Evolutionary conservation across 2,113 vertebrate genomes (phyloP).

Genomic region (Cheirogaleus medius): DNA sequence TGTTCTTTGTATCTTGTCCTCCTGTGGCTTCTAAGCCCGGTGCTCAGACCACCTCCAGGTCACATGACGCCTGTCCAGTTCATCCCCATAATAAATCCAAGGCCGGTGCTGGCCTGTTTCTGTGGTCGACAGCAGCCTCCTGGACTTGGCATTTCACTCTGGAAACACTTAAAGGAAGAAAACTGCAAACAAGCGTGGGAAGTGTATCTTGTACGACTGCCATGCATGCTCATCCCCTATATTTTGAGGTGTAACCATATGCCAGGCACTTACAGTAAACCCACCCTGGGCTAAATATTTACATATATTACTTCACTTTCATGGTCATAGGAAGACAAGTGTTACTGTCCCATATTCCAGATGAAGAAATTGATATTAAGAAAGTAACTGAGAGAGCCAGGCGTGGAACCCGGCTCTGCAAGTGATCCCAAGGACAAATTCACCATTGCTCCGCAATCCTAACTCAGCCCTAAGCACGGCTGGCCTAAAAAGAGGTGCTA

Average conservation of each 20-base stretch:
- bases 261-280: not conserved
- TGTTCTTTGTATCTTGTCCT: not conserved
- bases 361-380: not conserved
- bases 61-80: accelerated
- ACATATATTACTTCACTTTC: not conserved
- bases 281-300: not conserved
- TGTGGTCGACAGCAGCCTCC: not conserved
- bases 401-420: not conserved
- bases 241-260: not conserved
- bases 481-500: not conserved
- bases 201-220: not conserved
- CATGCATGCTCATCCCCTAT: not conserved
- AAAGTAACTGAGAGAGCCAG: not conserved
- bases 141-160: not conserved
- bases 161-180: not conserved
- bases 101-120: no score
- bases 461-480: not conserved
- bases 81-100: not conserved
- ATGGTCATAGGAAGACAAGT: not conserved
- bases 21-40: no score
- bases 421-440: not conserved
- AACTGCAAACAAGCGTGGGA: not conserved
- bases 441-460: accelerated
- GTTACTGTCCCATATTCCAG: not conserved
- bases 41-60: no score